These are phyloP conservation scores for Eleutherodactylus coqui DNA, from an alignment of 2,797 vertebrate species.

Conservation along the genomic window DNA sequence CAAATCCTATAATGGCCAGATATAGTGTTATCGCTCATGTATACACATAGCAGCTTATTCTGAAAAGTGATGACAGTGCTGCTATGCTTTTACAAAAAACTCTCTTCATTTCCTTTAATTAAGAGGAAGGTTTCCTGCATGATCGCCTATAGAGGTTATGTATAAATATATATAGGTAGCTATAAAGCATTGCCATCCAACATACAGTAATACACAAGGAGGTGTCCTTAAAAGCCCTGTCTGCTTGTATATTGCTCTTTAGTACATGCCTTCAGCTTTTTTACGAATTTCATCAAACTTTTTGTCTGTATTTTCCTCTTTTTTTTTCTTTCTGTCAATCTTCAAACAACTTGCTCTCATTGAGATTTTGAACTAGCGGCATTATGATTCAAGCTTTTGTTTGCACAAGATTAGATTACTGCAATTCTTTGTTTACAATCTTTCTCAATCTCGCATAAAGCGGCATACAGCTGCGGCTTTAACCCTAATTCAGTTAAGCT, in stretches of 20 bases:
- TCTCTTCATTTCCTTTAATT: too few species aligned
- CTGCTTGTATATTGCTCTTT: background rate
- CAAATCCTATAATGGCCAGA: too few species aligned
- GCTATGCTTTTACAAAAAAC: too few species aligned
- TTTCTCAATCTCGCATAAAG: slow-evolving; percentile 45
- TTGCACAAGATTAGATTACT: slow-evolving; percentile 62
- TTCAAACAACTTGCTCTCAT: slow-evolving; percentile 21
- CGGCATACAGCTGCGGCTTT: slow-evolving; percentile 33
- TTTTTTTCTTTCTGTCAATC: slow-evolving; percentile 16
- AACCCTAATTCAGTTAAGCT: slow-evolving; percentile 59
- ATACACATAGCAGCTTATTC: too few species aligned
- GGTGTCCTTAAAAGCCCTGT: background rate
- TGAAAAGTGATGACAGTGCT: too few species aligned
- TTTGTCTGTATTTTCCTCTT: background rate
- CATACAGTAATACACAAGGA: background rate
- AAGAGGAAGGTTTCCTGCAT: background rate
- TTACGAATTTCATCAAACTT: background rate
- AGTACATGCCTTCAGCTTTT: background rate
- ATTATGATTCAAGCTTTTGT: slow-evolving; percentile 59
- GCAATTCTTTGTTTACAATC: slow-evolving; percentile 57
- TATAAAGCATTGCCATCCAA: background rate
- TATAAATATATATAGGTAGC: background rate
- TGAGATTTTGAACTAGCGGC: slow-evolving; percentile 47
- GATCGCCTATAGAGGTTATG: background rate
- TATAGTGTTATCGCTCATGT: too few species aligned